Base-by-base conservation (phyloP, 2,797 vertebrate genomes). In the Anabacerthia variegaticeps region DNA sequence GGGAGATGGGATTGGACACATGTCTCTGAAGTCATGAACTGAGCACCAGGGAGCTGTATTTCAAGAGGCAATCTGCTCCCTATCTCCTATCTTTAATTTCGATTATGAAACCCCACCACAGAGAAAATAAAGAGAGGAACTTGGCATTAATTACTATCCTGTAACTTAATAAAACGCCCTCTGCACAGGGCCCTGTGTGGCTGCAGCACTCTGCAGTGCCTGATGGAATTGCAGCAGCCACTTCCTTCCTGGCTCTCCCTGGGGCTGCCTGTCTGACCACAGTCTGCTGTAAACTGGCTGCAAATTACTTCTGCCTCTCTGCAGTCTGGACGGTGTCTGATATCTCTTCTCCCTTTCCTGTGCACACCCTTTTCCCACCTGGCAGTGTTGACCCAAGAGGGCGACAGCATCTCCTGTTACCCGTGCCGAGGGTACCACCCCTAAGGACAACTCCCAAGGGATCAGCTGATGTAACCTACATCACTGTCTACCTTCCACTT, bases 81-180 rank as follows among this genome's bases (percentile, higher is more conserved):
- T 84, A 92, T 73, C 89, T 93, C 58, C 4, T 30, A 78, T 75
- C 90, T 92, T 91, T 88, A 94, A 93, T 96, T 96, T 95, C 1
- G 10, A 90, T 83, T 92, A 95, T 62, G 81, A 97, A 94, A 94
- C 56, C 20, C 48, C 88, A 79, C 95, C 89, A 32, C 73, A 76
- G 89, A 95, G 80, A 79, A 95, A 94, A 93, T 44, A 94, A 87
- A 93, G 93, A 94, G 77, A 94, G 83, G 89, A 96, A 83, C 72
- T 69, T 71, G 71, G 85, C 93, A 93, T 87, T 96, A 96, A 95
- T 95, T 95, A 93, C 89, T 46, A 78, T 85, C 66, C 54, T 32
- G 39, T 89, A 96, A 95, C 83, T 87, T 85, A 95, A 96, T 90
- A 93, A 93, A 91, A 48, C 2, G 0, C 72, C 59, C 44, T 88